Percentiles rank a stretch among this genome's conserved stretches.
Conservation (phyloP, 2,888 invertebrate genomes). For the Nezara viridula region DNA sequence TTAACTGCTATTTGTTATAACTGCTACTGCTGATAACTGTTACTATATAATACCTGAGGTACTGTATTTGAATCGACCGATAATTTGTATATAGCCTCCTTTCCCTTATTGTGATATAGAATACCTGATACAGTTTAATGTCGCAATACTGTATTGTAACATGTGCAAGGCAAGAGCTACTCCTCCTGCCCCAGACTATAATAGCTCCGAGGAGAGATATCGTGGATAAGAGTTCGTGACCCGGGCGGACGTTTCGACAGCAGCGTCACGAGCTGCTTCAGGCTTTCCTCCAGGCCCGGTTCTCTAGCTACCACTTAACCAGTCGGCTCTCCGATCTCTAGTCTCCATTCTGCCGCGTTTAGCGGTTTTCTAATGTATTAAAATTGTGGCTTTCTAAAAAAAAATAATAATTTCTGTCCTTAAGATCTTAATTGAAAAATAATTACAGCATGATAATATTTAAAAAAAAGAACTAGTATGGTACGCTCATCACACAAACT, state of each 20-base stretch:
- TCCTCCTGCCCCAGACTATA: background rate
- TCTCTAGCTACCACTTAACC: slow-evolving; percentile 2
- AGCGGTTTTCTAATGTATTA: background rate
- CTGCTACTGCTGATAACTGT: too few species aligned
- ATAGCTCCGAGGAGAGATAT: background rate
- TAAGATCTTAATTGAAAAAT: too few species aligned
- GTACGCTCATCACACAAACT: too few species aligned
- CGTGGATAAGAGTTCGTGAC: slow-evolving; percentile 12
- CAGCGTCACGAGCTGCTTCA: background rate
- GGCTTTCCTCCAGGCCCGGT: background rate
- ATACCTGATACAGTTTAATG: background rate
- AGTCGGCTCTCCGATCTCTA: background rate
- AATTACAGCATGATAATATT: too few species aligned
- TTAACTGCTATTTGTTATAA: too few species aligned
- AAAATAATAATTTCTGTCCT: too few species aligned
- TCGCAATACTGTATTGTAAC: background rate
- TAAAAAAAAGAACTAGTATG: too few species aligned
- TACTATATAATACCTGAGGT: too few species aligned
- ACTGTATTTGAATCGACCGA: too few species aligned
- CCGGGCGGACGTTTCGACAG: background rate
- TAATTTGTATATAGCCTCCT: background rate
- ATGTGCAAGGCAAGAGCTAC: background rate
- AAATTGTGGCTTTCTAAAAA: too few species aligned
- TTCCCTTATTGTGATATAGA: background rate
- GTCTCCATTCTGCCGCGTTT: background rate